A percentile compares a stretch with the other conserved stretches of the same genome.
Conservation (phyloP, 2,113 vertebrate species). For the Amazona vittata region DNA sequence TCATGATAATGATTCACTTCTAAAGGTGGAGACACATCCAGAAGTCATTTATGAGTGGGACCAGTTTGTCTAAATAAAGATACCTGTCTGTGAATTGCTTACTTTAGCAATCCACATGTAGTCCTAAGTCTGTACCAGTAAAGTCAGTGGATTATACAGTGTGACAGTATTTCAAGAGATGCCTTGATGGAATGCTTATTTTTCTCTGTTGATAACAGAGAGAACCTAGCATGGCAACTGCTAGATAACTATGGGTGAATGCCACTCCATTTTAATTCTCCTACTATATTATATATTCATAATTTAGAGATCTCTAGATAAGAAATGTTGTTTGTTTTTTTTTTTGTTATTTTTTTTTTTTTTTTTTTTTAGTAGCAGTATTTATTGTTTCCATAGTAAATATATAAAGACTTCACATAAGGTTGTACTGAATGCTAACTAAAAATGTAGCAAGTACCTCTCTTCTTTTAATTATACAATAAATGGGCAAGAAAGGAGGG, state of each 20-base stretch:
- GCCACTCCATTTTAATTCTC: background rate
- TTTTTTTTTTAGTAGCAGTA: background rate
- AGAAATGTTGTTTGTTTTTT: background rate
- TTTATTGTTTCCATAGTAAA: background rate
- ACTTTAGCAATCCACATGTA: background rate
- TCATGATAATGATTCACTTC: background rate
- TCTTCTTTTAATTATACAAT: background rate
- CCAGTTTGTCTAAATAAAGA: background rate
- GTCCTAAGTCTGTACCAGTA: background rate
- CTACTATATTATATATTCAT: background rate
- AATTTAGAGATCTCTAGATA: background rate
- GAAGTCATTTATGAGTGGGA: background rate
- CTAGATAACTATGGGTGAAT: background rate
- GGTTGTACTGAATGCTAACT: background rate
- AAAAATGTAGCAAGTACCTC: background rate
- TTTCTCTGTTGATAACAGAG: background rate
- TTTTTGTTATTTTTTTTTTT: no score
- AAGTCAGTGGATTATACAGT: background rate
- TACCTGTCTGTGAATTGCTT: background rate
- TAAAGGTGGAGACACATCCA: background rate
- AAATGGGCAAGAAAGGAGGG: background rate
- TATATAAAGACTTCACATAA: background rate
- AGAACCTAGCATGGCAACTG: background rate
- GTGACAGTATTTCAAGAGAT: background rate
- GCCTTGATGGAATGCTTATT: background rate